phyloP scores from a whole-genome alignment of 2,797 vertebrate species.

The Pseudopleuronectes americanus region DNA sequence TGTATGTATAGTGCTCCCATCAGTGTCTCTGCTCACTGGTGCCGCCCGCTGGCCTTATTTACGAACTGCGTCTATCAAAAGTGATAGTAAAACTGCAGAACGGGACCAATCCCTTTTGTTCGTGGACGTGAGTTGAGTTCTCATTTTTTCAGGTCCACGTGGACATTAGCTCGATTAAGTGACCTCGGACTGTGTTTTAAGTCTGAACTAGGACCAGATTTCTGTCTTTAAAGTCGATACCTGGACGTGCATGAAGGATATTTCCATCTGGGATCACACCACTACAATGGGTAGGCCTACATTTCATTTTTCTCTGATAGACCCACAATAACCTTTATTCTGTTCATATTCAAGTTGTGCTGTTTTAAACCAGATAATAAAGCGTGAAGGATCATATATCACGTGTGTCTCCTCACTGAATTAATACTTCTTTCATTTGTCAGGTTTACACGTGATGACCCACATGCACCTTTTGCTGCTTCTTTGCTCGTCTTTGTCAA shows the following conservation, averaged over 20 bases:
- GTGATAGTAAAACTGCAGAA: neutral
- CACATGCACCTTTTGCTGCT: rapidly evolving
- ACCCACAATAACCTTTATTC: neutral
- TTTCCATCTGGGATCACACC: neutral
- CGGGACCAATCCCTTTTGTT: too few relatives aligned
- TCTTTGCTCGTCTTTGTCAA: neutral
- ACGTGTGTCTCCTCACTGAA: conserved; percentile 22
- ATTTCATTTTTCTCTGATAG: neutral
- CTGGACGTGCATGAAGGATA: too few relatives aligned
- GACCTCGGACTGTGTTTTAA: neutral
- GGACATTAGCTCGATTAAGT: too few relatives aligned
- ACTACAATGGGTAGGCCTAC: conserved; percentile 25
- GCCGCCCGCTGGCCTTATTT: rapidly evolving
- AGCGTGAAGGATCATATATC: too few relatives aligned
- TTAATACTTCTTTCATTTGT: neutral
- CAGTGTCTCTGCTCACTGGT: too few relatives aligned
- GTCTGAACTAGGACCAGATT: neutral
- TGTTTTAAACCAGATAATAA: neutral
- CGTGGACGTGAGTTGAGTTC: too few relatives aligned
- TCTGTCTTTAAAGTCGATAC: neutral
- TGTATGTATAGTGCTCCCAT: too few relatives aligned
- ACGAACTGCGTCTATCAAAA: neutral
- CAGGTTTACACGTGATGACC: neutral
- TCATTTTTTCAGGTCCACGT: neutral
- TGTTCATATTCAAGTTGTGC: neutral